Evolutionary conservation across 2,113 vertebrate genomes (phyloP).

Genomic region (Puffinus mauretanicus): DNA sequence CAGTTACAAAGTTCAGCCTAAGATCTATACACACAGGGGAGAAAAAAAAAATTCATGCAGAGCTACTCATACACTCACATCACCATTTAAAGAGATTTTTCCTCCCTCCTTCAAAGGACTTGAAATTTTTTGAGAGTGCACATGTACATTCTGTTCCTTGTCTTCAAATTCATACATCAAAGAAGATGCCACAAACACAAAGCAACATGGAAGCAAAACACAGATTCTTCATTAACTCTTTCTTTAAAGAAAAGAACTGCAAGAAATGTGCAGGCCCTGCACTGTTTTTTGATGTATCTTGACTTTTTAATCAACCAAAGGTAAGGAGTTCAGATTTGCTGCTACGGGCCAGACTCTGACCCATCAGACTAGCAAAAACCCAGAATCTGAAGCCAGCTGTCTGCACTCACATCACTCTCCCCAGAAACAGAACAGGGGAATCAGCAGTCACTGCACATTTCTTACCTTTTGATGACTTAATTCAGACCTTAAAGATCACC

Average conservation of each 20-base stretch:
- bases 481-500: background rate
- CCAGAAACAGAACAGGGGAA: background rate
- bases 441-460: background rate
- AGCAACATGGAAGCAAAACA: background rate
- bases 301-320: background rate
- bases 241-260: background rate
- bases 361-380: background rate
- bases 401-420: background rate
- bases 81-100: conserved; percentile 43
- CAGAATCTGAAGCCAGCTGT: background rate
- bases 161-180: background rate
- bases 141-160: background rate
- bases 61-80: background rate
- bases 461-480: background rate
- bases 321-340: background rate
- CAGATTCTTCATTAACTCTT: background rate
- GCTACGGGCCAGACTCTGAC: background rate
- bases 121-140: background rate
- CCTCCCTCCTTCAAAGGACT: background rate
- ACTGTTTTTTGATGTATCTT: background rate
- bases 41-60: background rate
- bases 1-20: background rate
- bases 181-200: background rate
- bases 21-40: background rate
- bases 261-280: background rate